Base-by-base conservation (phyloP, 2,888 invertebrate species). In the Ditula angustiorana region DNA sequence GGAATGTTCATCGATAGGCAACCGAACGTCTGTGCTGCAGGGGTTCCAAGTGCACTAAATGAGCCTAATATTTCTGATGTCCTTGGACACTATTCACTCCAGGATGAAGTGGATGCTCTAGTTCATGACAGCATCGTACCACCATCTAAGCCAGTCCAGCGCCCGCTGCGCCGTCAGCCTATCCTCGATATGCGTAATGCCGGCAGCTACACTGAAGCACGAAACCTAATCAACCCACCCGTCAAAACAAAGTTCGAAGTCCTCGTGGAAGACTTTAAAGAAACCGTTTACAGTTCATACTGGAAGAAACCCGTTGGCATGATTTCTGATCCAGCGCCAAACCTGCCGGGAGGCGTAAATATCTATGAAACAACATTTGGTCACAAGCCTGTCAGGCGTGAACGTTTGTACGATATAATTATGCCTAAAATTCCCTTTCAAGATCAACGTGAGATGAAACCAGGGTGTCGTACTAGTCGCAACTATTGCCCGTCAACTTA, bases 401-500 rank as follows among this genome's bases (percentile, higher is more conserved):
- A 81, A 16, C 70, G 81, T 3, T 70, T 90, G 1, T 92, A 91
- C 69, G 90, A 92, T 66, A 72, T 90, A 41, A 79, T 85, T 5
- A 86, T 89, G 86, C 91, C 91, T 1, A 88, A 84, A 73, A 72
- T 71, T 1, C 85, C 89, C 5, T 64, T 73, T 21, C 78, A 82
- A 13, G 88, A 87, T 67, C 83, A 60, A 87, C 86, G 3, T 86
- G 1, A 61, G 24, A 11, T 72, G 73, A 1, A 84, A 85, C 66
- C 58, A 71, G 33, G 69, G 82, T 8, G 85, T 86, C 1, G 76
- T 76, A 5, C 90, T 89, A 66, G 77, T 2, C 81, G 87, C 7
- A 81, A 83, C 33, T 92, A 88, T 69, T 90, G 90, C 68, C 46
- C 69, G 35, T 93, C 93, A 7, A 75, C 93, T 13, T 94, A 77